Evolutionary conservation across 1,140 invertebrate genomes (phyloP), one percentile per base, ranked within the genome.

Genomic region (Reticulitermes speratus): DNA sequence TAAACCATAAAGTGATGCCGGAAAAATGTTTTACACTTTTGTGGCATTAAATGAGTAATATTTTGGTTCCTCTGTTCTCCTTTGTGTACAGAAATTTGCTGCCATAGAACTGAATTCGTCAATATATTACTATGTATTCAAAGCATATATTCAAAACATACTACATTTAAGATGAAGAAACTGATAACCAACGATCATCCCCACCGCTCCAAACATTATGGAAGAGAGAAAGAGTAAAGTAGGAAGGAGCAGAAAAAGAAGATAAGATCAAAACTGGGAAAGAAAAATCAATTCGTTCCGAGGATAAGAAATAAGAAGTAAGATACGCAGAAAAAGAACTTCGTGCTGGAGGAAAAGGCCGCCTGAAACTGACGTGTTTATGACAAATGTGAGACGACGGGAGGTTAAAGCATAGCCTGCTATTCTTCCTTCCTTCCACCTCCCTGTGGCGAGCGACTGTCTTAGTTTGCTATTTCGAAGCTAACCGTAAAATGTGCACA

Each of bases 301-400:
- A 30, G 65, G n/a, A 75, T 7, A 75, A 75, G 65, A 30, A 75
- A 75, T 25, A 75, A 84, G 84, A 75, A 75, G n/a, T 75, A 48
- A 59, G n/a, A 52, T 30, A 84, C 3, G 30, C 19, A 52, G 83
- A 25, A 38, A 48, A 32, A 84, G 84, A 48, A 59, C 25, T 52
- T 59, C 19, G 84, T 52, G 84, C 45, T 55, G 19, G 84, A 52
- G 84, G 30, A 84, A 52, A 52, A 48, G 48, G 44, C 32, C 19
- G 84, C 25, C 84, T 84, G 84, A 84, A 30, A 59, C 25, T 84
- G 84, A 84, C 84, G 84, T 55, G 55, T 84, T 55, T 48, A 84
- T 84, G 84, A 84, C 84, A 84, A 84, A 84, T 84, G 84, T 48
- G 23, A 55, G 55, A 52, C 84, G 84, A 84, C 25, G 55, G 55